Evolutionary conservation across 2,113 vertebrate genomes (phyloP).

Genomic region (Saimiri boliviensis): DNA sequence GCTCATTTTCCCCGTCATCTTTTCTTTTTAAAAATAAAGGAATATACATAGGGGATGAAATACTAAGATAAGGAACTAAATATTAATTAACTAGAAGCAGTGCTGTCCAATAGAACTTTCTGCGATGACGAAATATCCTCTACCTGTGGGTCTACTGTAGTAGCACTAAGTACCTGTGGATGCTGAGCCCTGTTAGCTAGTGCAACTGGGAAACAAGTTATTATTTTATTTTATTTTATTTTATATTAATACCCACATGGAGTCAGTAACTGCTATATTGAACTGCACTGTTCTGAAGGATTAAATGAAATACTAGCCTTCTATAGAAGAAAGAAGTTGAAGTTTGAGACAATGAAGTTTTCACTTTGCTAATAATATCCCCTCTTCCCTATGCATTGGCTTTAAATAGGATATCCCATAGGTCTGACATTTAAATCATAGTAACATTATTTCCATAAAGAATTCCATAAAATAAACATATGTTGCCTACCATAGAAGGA

Average conservation of each 20-base stretch:
- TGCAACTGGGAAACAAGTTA: background rate
- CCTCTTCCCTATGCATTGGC: background rate
- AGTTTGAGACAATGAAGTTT: background rate
- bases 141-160: background rate
- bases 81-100: too few species aligned
- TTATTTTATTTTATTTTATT: background rate
- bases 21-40: background rate
- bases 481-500: background rate
- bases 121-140: fast-evolving
- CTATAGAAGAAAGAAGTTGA: background rate
- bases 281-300: background rate
- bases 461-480: background rate
- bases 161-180: background rate
- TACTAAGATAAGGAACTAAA: background rate
- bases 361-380: background rate
- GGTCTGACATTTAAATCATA: background rate
- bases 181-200: fast-evolving
- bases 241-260: background rate
- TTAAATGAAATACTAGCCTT: background rate
- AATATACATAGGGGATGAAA: fast-evolving
- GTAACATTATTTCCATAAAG: background rate
- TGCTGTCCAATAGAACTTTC: background rate
- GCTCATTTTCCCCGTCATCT: background rate
- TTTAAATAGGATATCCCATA: background rate
- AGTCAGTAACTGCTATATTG: too few species aligned